These are phyloP conservation scores for Drosophila anomelani DNA, from an alignment of 2,888 invertebrate genomes.

Conservation along the genomic window DNA sequence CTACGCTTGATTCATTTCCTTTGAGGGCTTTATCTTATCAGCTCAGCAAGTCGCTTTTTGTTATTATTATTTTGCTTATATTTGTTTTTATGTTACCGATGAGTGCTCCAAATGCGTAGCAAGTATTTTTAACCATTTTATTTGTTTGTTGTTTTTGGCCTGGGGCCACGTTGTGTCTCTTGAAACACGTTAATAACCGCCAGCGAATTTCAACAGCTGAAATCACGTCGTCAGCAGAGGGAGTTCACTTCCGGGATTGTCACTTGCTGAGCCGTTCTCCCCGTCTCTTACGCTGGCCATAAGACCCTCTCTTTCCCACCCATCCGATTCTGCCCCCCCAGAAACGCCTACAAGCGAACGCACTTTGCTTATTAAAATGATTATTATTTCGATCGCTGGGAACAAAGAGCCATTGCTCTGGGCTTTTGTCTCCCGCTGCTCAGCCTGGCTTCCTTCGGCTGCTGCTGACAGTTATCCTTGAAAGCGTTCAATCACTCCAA, in stretches of 20 bases:
- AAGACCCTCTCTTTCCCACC: neutral
- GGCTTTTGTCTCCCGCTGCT: conserved; percentile 15
- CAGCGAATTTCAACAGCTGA: conserved; percentile 55
- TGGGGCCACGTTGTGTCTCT: conserved; percentile 74
- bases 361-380: conserved; percentile 39
- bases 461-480: conserved; percentile 64
- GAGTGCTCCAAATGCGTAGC: conserved; percentile 39
- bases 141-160: conserved; percentile 48
- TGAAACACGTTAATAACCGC: conserved; percentile 71
- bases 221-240: conserved; percentile 62
- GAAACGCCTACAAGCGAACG: conserved; percentile 42
- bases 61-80: conserved; percentile 17
- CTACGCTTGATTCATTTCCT: conserved; percentile 32
- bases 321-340: conserved; percentile 4
- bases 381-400: conserved; percentile 37
- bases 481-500: conserved; percentile 71
- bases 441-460: conserved; percentile 23
- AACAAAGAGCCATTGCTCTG: conserved; percentile 26
- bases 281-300: neutral
- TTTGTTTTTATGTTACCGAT: conserved; percentile 14
- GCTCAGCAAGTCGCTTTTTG: conserved; percentile 14
- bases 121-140: conserved; percentile 59
- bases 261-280: conserved; percentile 46
- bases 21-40: conserved; percentile 39
- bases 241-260: conserved; percentile 67